phyloP scores from a whole-genome alignment of 2,888 invertebrate species.

The Zygothrica quintamaculata region DNA sequence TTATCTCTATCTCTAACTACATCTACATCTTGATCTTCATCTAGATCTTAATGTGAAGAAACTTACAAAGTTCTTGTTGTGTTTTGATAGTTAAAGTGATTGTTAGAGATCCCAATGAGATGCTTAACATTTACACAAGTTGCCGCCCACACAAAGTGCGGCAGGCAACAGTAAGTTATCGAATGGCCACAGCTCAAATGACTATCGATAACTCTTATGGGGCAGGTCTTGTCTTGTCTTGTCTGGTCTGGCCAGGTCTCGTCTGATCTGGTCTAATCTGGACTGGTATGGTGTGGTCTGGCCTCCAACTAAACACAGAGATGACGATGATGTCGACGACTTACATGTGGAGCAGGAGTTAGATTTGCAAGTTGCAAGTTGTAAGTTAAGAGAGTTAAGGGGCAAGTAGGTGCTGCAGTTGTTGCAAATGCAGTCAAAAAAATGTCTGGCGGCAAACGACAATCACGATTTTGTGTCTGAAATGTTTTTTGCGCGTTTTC shows the following conservation, averaged over 20 bases:
- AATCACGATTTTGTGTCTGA: constrained; percentile 76
- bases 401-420: constrained; percentile 1
- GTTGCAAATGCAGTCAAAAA: constrained; percentile 25
- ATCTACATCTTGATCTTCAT: no score
- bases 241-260: background rate
- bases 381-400: no score
- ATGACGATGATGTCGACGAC: constrained; percentile 2
- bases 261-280: no score
- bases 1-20: no score
- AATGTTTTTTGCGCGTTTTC: constrained; percentile 76
- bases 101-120: background rate
- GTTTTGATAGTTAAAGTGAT: constrained; percentile 1
- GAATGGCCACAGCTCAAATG: constrained; percentile 20
- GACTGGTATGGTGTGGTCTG: background rate
- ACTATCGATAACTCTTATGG: constrained; percentile 38
- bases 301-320: background rate
- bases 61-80: no score
- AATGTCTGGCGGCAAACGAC: constrained; percentile 76
- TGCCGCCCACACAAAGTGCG: constrained; percentile 33
- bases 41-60: no score
- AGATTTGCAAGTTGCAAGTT: background rate
- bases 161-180: constrained; percentile 20
- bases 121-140: constrained; percentile 32
- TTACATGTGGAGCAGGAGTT: constrained; percentile 57
- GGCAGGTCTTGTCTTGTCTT: background rate